Conservation (phyloP, 2,113 vertebrate species). For the Calonectris borealis region DNA sequence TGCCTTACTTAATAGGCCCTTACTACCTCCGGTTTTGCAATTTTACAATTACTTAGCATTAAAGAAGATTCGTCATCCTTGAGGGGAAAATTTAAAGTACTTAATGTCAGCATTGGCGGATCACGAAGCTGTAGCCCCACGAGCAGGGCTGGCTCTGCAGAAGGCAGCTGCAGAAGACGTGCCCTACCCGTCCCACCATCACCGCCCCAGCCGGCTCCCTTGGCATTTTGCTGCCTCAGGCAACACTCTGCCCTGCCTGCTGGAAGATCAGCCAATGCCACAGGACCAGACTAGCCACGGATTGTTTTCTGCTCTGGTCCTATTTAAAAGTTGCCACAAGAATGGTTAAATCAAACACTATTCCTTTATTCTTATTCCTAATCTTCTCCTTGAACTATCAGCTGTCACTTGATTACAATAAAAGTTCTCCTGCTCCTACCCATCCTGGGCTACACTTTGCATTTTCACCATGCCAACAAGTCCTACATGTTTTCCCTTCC, state of each 20-base stretch:
- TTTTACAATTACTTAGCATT: neutral
- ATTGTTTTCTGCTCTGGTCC: neutral
- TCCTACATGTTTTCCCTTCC: neutral
- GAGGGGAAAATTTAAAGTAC: neutral
- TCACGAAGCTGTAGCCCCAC: rapidly evolving
- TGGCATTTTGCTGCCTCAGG: neutral
- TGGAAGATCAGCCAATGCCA: neutral
- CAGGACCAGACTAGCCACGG: neutral
- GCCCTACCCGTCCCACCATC: neutral
- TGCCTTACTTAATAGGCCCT: neutral
- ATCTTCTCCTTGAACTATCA: neutral
- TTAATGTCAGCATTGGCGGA: neutral
- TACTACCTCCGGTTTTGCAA: neutral
- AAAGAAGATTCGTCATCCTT: neutral
- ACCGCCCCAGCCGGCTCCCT: neutral
- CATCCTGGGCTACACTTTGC: rapidly evolving
- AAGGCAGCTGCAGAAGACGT: neutral
- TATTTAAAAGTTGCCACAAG: neutral
- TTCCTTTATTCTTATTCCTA: neutral
- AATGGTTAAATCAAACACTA: neutral
- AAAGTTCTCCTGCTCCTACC: neutral
- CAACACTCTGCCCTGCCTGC: neutral
- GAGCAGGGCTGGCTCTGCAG: neutral
- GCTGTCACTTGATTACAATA: neutral
- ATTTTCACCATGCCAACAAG: neutral